phyloP scores from a whole-genome alignment of 92 coral and sea anemone genomes.

The Epizoanthus stellaris region DNA sequence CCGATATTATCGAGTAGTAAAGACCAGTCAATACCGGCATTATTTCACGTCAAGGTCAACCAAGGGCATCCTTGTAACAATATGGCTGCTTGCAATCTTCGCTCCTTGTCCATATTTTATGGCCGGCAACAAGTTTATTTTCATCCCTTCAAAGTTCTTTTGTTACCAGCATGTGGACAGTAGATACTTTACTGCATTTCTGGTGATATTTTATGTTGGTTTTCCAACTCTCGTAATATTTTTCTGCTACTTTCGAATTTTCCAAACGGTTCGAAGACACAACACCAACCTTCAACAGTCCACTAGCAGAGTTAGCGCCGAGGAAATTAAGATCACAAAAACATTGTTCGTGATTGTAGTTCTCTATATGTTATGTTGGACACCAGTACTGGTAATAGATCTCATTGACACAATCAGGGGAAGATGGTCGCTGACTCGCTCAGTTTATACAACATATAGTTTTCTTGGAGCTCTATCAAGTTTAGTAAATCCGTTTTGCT shows the following conservation, averaged over 20 bases:
- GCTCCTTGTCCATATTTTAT: constrained; percentile 55
- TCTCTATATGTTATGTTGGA: constrained; percentile 64
- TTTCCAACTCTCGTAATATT: constrained; percentile 42
- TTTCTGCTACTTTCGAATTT: constrained; percentile 58
- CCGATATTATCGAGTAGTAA: constrained; percentile 53
- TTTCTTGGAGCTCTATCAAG: constrained; percentile 57
- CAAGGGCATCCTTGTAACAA: neutral
- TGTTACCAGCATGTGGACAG: constrained; percentile 50
- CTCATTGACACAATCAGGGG: constrained; percentile 61
- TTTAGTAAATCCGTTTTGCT: constrained; percentile 54
- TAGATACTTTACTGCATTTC: constrained; percentile 36
- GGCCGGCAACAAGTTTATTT: constrained; percentile 57
- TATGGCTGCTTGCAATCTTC: constrained; percentile 51
- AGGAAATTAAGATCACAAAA: constrained; percentile 63
- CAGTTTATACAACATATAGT: constrained; percentile 52
- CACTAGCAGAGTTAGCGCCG: constrained; percentile 45
- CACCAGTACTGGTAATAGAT: constrained; percentile 57
- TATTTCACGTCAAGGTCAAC: constrained; percentile 53
- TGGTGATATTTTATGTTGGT: constrained; percentile 45
- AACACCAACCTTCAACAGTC: constrained; percentile 47
- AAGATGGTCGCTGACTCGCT: constrained; percentile 53
- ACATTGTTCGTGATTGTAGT: constrained; percentile 65
- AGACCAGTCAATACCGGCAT: constrained; percentile 35
- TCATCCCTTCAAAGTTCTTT: constrained; percentile 67
- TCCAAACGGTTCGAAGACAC: constrained; percentile 55